Conservation (phyloP, 2,888 invertebrate genomes). For the Boloria euphrosyne region DNA sequence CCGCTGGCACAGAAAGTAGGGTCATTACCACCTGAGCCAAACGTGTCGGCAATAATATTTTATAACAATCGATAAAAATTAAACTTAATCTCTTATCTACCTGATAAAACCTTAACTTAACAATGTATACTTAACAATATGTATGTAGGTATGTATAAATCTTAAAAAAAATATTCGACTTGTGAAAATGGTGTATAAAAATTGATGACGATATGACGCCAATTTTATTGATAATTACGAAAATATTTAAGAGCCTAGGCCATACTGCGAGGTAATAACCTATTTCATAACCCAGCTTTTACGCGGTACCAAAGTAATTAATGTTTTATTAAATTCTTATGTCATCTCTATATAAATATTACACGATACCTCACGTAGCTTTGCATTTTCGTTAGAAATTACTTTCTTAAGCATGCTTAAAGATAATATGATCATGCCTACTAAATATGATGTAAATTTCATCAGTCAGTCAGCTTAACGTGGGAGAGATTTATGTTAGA, state of each 20-base stretch:
- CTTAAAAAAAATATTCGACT: neutral
- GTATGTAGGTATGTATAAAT: too few species aligned
- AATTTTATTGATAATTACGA: slow-evolving; percentile 22
- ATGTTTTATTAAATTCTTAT: slow-evolving; percentile 36
- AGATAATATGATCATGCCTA: slow-evolving; percentile 6
- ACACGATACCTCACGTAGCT: neutral
- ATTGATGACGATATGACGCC: slow-evolving; percentile 1
- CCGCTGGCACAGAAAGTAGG: too few species aligned
- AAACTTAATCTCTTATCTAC: too few species aligned
- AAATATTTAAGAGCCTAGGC: slow-evolving; percentile 12
- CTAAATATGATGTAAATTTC: neutral
- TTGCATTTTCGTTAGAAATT: slow-evolving; percentile 17
- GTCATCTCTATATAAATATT: slow-evolving; percentile 14
- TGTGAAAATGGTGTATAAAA: slow-evolving; percentile 13
- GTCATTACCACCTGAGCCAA: too few species aligned
- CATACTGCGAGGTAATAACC: slow-evolving; percentile 21
- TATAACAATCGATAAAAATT: too few species aligned
- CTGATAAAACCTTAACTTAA: too few species aligned
- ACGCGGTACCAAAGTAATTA: slow-evolving; percentile 28
- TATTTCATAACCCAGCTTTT: slow-evolving; percentile 19
- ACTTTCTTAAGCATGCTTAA: slow-evolving; percentile 13
- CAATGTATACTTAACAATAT: too few species aligned
- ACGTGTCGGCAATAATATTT: too few species aligned
- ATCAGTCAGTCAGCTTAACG: neutral
- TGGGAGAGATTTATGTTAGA: neutral